Conservation (phyloP, 2,888 invertebrate genomes). For the Lucinisca nassula region DNA sequence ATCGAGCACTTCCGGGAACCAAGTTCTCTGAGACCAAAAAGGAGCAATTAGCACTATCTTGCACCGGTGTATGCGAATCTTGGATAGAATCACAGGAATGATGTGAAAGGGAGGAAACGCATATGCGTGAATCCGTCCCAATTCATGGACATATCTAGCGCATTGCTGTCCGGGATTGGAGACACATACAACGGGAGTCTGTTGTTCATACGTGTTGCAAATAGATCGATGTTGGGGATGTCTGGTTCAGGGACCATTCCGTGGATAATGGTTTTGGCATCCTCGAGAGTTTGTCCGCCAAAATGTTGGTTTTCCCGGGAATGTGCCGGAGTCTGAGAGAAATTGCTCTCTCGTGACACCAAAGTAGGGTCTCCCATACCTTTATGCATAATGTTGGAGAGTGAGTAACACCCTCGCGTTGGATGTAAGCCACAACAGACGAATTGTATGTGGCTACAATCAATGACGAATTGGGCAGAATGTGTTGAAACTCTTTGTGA, state of each 20-base stretch:
- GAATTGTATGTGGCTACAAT: conserved; percentile 25
- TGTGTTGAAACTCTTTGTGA: neutral
- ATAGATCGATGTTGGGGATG: neutral
- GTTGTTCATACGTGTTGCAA: neutral
- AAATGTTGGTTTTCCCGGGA: neutral
- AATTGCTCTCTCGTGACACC: neutral
- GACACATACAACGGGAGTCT: neutral
- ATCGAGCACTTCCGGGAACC: neutral
- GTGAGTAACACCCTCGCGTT: conserved; percentile 32
- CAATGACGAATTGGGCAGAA: neutral
- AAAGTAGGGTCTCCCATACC: conserved; percentile 1
- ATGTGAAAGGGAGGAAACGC: conserved; percentile 13
- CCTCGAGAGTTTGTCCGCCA: neutral
- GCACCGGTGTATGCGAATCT: neutral
- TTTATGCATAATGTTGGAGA: conserved; percentile 15
- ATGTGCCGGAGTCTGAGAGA: conserved; percentile 24
- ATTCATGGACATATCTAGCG: neutral
- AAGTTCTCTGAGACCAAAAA: neutral
- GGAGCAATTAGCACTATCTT: neutral
- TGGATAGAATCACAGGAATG: neutral
- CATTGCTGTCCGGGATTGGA: neutral
- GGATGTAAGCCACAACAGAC: conserved; percentile 26
- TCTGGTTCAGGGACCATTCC: neutral
- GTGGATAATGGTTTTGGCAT: neutral
- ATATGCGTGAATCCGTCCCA: conserved; percentile 1